Evolutionary conservation across 1,140 invertebrate genomes (phyloP).

Genomic region (Drosophila sechellia): DNA sequence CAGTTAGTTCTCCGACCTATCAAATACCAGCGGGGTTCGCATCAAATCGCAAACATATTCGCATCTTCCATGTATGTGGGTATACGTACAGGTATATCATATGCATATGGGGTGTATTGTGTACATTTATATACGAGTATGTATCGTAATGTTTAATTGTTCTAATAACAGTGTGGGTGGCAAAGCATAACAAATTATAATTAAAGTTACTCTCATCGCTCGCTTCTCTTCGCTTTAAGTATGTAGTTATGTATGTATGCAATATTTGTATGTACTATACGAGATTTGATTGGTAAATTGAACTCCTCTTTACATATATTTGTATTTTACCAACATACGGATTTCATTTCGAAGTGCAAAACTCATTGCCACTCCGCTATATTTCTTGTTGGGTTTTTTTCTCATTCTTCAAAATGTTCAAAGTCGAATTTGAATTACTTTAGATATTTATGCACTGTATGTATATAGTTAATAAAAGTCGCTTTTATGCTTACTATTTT

Average conservation of each 20-base stretch:
- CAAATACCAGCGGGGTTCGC: background rate
- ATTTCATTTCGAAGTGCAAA: conserved; percentile 35
- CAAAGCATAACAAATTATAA: conserved; percentile 79
- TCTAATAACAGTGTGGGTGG: conserved; percentile 79
- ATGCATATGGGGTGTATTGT: conserved; percentile 29
- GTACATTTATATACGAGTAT: conserved; percentile 34
- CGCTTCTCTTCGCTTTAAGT: conserved; percentile 42
- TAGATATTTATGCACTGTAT: conserved; percentile 52
- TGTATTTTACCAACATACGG: conserved; percentile 45
- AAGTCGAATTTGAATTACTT: conserved; percentile 48
- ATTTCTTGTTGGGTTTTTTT: conserved; percentile 10
- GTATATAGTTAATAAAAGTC: conserved; percentile 70
- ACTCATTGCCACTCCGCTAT: background rate
- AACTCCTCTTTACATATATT: conserved; percentile 61
- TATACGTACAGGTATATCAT: conserved; percentile 31
- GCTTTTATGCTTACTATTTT: conserved; percentile 60
- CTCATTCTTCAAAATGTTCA: conserved; percentile 38
- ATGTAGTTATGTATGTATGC: conserved; percentile 40
- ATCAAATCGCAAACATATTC: conserved; percentile 17
- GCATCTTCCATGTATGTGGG: conserved; percentile 20
- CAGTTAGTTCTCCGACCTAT: conserved; percentile 27
- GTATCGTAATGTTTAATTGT: conserved; percentile 72
- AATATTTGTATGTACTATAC: conserved; percentile 45
- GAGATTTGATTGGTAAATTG: conserved; percentile 66
- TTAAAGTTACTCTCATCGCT: conserved; percentile 54